phyloP scores from a whole-genome alignment of 1,140 invertebrate genomes.

The Bombus confusus region DNA sequence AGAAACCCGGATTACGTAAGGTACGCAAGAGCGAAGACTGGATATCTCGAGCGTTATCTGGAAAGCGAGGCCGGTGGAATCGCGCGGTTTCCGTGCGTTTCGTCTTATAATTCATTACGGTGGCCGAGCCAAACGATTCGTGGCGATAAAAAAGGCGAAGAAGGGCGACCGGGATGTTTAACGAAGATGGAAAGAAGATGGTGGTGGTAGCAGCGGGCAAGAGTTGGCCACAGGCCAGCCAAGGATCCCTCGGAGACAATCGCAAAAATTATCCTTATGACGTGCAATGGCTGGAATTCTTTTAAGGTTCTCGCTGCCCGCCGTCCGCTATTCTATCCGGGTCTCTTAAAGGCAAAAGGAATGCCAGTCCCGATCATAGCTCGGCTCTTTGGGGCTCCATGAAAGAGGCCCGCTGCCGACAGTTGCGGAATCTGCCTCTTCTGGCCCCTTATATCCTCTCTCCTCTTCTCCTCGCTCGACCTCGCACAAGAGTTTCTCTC shows the following conservation, averaged over 20 bases:
- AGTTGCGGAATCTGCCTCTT: constrained; percentile 76
- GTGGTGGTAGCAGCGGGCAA: neutral
- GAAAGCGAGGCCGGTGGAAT: constrained; percentile 3
- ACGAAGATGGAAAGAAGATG: constrained; percentile 58
- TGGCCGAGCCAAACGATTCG: constrained; percentile 70
- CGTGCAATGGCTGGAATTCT: constrained; percentile 79
- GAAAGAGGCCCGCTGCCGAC: constrained; percentile 73
- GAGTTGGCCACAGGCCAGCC: neutral
- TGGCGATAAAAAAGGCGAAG: constrained; percentile 69
- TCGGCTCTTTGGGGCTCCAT: constrained; percentile 72
- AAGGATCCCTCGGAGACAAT: constrained; percentile 71
- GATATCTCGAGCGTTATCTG: neutral
- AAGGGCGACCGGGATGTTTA: constrained; percentile 63
- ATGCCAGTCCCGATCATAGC: constrained; percentile 80
- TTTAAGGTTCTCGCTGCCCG: constrained; percentile 65
- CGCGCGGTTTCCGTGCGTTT: constrained; percentile 35
- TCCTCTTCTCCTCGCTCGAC: constrained; percentile 39
- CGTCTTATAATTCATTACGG: constrained; percentile 75
- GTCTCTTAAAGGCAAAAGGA: constrained; percentile 77
- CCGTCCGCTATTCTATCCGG: constrained; percentile 69
- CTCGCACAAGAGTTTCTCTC: constrained; percentile 50
- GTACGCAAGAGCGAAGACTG: neutral
- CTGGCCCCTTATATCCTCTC: constrained; percentile 58
- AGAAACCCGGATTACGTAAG: neutral
- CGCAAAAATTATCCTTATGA: constrained; percentile 80